These are phyloP conservation scores for Trissolcus basalis DNA, from an alignment of 1,140 invertebrate genomes.

Conservation along the genomic window DNA sequence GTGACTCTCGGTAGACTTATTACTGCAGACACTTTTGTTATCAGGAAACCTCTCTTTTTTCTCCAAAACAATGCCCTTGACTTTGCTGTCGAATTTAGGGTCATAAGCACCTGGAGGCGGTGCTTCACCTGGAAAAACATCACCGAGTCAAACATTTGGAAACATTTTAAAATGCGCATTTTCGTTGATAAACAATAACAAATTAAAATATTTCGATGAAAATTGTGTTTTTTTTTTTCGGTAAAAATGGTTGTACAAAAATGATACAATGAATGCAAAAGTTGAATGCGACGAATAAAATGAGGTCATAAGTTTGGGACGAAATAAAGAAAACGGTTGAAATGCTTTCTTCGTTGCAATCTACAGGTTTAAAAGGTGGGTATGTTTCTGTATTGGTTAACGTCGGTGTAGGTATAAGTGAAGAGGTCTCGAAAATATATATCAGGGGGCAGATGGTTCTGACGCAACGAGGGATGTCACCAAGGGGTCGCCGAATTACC, in stretches of 20 bases:
- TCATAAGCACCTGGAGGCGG: slow-evolving; percentile 74
- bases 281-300: not conserved
- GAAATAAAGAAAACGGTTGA: not conserved
- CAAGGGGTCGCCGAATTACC: slow-evolving; percentile 62
- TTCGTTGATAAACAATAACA: no score
- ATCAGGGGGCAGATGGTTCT: slow-evolving; percentile 63
- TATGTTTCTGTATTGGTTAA: slow-evolving; percentile 9
- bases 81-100: slow-evolving; percentile 70
- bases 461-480: slow-evolving; percentile 59
- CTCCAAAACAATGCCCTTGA: slow-evolving; percentile 67
- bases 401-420: slow-evolving; percentile 23
- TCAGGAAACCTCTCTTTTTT: slow-evolving; percentile 70
- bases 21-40: slow-evolving; percentile 66
- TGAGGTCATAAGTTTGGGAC: not conserved
- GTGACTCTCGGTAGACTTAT: slow-evolving; percentile 61
- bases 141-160: no score
- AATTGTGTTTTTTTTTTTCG: no score
- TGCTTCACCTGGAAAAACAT: slow-evolving; percentile 65
- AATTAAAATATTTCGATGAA: no score
- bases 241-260: no score
- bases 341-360: not conserved
- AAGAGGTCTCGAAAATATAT: slow-evolving; percentile 32
- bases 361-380: slow-evolving; percentile 33
- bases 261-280: no score
- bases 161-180: no score